These are phyloP conservation scores for Phymorhynchus buccinoides DNA, from an alignment of 1,140 invertebrate species.

Conservation along the genomic window DNA sequence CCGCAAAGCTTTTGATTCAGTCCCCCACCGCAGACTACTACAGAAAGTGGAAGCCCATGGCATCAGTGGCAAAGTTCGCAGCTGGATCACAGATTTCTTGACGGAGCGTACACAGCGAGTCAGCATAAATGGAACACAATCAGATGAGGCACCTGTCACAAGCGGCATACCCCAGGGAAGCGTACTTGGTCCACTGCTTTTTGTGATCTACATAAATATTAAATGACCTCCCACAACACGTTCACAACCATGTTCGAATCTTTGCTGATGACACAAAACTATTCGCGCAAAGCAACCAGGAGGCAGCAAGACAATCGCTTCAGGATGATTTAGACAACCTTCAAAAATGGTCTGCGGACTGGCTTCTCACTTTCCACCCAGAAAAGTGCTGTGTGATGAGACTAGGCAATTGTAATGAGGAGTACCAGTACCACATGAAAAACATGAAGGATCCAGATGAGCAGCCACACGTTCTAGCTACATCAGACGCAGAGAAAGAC, in stretches of 20 bases:
- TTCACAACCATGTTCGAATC: conserved; percentile 26
- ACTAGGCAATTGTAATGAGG: not conserved
- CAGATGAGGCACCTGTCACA: conserved; percentile 39
- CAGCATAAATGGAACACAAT: conserved; percentile 34
- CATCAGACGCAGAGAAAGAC: not conserved
- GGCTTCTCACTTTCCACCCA: conserved; percentile 39
- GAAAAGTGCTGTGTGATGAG: conserved; percentile 37
- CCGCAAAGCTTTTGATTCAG: not conserved
- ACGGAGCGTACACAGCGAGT: conserved; percentile 41
- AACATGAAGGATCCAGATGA: no score
- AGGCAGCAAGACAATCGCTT: conserved; percentile 3
- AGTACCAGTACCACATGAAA: not conserved
- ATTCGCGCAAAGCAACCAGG: conserved; percentile 7
- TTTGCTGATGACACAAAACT: conserved; percentile 51
- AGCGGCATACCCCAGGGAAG: conserved; percentile 51
- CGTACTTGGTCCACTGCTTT: conserved; percentile 48
- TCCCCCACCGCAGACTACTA: not conserved
- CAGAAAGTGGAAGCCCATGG: not conserved
- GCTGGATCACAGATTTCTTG: conserved; percentile 48
- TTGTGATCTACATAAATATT: conserved; percentile 51
- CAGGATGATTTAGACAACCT: conserved; percentile 39
- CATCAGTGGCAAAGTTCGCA: not conserved
- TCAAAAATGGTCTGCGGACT: conserved; percentile 38
- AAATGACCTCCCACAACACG: conserved; percentile 45
- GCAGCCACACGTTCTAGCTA: not conserved